These are phyloP conservation scores for Danionella dracula DNA, from an alignment of 2,797 vertebrate genomes.

Conservation along the genomic window DNA sequence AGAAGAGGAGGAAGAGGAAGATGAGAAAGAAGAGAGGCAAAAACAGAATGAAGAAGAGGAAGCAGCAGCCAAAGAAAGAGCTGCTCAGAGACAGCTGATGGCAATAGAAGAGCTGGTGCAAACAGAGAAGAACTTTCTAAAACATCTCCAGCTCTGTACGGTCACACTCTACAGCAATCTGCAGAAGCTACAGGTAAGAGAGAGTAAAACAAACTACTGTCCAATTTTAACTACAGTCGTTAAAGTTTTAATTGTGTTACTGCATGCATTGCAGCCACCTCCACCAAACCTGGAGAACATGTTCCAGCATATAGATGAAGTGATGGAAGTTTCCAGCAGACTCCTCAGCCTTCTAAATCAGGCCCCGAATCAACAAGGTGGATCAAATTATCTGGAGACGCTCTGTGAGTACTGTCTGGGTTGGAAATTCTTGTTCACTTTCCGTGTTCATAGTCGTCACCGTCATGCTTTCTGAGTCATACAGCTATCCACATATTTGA, in stretches of 20 bases:
- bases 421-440: conserved; percentile 18
- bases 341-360: conserved; percentile 79
- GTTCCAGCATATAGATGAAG: conserved; percentile 81
- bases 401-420: conserved; percentile 76
- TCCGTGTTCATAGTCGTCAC: neutral
- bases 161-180: conserved; percentile 75
- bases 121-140: conserved; percentile 84
- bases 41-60: conserved; percentile 50
- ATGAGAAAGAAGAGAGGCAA: conserved; percentile 31
- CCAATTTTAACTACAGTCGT: neutral
- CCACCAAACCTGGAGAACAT: conserved; percentile 77
- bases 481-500: neutral
- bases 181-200: conserved; percentile 67
- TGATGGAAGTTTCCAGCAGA: conserved; percentile 74
- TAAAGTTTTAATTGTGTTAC: neutral
- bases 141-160: conserved; percentile 71
- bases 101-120: conserved; percentile 78
- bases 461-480: neutral
- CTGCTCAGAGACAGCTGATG: conserved; percentile 70
- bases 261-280: conserved; percentile 68
- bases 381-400: conserved; percentile 64
- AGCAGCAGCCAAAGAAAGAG: conserved; percentile 53
- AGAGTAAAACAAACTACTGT: neutral
- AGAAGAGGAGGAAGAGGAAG: neutral
- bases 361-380: conserved; percentile 41